phyloP scores from a whole-genome alignment of 1,140 invertebrate species.

The Drosophila melanogaster region DNA sequence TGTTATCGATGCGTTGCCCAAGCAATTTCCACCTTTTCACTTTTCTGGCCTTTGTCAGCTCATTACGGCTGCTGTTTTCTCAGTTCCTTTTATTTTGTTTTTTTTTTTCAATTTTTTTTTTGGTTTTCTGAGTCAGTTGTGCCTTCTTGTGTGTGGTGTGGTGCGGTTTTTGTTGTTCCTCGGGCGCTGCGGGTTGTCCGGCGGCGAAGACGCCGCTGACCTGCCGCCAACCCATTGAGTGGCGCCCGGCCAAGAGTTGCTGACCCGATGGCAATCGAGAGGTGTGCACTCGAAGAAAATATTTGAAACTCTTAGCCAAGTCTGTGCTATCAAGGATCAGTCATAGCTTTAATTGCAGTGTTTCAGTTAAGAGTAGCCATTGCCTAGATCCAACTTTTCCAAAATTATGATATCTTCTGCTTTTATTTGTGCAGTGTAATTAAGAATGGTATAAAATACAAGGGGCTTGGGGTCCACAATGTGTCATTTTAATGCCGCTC shows the following conservation, averaged over 20 bases:
- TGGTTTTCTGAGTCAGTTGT: not conserved
- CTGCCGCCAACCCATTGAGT: slow-evolving; percentile 45
- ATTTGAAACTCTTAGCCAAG: too few species aligned
- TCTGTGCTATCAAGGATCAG: too few species aligned
- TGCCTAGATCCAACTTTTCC: too few species aligned
- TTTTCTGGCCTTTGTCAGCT: slow-evolving; percentile 41
- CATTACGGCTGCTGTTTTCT: slow-evolving; percentile 45
- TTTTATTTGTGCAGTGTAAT: slow-evolving; percentile 6
- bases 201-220: slow-evolving; percentile 24
- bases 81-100: not conserved
- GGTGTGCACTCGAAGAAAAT: slow-evolving; percentile 5
- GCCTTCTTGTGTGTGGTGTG: slow-evolving; percentile 11
- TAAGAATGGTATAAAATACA: not conserved
- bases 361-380: too few species aligned
- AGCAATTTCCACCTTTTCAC: slow-evolving; percentile 41
- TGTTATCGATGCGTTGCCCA: slow-evolving; percentile 32
- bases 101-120: not conserved
- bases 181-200: slow-evolving; percentile 39
- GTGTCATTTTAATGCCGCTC: slow-evolving; percentile 75
- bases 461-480: slow-evolving; percentile 38
- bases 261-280: slow-evolving; percentile 35
- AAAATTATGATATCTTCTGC: too few species aligned
- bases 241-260: slow-evolving; percentile 37
- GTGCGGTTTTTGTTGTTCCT: slow-evolving; percentile 8
- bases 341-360: not conserved